These are phyloP conservation scores for Megaptera novaeangliae DNA, from an alignment of 2,113 vertebrate genomes.

Conservation along the genomic window DNA sequence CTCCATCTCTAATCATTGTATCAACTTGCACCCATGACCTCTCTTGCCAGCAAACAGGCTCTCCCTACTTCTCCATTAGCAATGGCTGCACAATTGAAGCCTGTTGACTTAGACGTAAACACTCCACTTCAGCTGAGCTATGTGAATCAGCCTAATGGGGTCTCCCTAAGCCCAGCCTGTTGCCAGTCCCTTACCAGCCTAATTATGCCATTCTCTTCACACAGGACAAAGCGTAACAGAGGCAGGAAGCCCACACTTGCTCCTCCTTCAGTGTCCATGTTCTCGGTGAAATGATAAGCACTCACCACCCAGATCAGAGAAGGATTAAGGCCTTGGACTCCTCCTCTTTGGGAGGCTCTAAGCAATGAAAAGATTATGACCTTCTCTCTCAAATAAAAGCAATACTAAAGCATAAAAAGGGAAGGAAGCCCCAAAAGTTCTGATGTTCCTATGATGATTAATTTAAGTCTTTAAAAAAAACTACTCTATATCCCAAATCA, in stretches of 20 bases:
- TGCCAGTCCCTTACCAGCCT: background rate
- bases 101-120: background rate
- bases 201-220: background rate
- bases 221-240: background rate
- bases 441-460: background rate
- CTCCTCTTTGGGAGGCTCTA: background rate
- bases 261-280: background rate
- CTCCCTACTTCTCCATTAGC: background rate
- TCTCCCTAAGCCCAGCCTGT: background rate
- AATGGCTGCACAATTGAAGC: background rate
- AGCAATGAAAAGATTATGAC: background rate
- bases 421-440: background rate
- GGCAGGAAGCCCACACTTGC: background rate
- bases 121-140: background rate
- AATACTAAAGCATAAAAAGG: background rate
- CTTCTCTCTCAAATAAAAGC: background rate
- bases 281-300: background rate
- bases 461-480: background rate
- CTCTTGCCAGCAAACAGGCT: background rate
- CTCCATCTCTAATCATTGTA: background rate
- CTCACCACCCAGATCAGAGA: background rate
- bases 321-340: background rate
- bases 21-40: background rate
- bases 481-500: background rate
- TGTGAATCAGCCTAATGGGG: background rate